Base-by-base conservation (phyloP, 2,888 invertebrate species). In the Lampropteryx suffumata region DNA sequence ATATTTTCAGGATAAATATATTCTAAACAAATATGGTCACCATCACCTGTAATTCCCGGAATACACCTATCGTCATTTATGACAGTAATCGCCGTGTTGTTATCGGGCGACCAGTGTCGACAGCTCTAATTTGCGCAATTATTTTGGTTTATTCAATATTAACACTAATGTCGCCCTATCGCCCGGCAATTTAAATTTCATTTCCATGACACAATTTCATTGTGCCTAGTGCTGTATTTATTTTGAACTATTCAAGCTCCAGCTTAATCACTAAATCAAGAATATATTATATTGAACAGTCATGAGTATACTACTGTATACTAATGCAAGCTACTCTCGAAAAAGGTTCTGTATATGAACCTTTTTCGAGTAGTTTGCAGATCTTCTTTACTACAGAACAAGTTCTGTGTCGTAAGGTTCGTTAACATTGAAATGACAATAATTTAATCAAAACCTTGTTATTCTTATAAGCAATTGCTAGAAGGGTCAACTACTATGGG, bases 361-460 rank as follows among this genome's bases (percentile, higher is more conserved):
- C n/a, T n/a, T n/a, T n/a, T n/a, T n/a, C n/a, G n/a, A n/a, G n/a
- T n/a, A n/a, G n/a, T n/a, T n/a, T n/a, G n/a, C n/a, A n/a, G n/a
- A n/a, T n/a, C n/a, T n/a, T n/a, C n/a, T n/a, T n/a, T n/a, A n/a
- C 14, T 30, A 17, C 41, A 11, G 8, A 21, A 17, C 12, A 36
- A 48, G 26, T 7, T 9, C 13, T 13, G 10, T 45, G 30, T 30
- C 24, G 5, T 21, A 32, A 21, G 11, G 11, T 28, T 29, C 37
- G 21, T 42, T 21, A 46, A 45, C n/a, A 50, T 47, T 39, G 54
- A 34, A 54, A 48, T 54, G 64, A 66, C 71, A 79, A 80, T 82
- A 79, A 78, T 79, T 81, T 75, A 77, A 82, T 81, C 74, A 76
- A 71, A 76, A 67, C 55, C 62, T 57, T 57, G 62, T 58, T 50